A percentile compares a stretch with the other conserved stretches of the same genome.
Evolutionary conservation across 2,888 invertebrate species (phyloP).

Genomic region (Gnatocerus cornutus): DNA sequence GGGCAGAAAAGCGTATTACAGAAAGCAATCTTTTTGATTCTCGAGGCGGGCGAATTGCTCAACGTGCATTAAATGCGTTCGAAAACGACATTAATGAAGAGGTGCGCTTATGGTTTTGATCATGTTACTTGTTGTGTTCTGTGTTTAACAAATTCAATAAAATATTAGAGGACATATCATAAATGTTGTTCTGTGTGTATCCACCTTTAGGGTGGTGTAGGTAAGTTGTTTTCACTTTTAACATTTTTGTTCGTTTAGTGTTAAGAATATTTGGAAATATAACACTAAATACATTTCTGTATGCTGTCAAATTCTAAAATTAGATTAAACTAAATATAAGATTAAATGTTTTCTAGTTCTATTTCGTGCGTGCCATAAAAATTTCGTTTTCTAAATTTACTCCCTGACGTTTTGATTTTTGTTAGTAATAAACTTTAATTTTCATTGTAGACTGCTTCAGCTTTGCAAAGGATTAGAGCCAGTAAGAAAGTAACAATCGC

Average conservation of each 20-base stretch:
- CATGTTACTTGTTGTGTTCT: conserved; percentile 3
- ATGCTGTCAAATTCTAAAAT: neutral
- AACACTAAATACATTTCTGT: neutral
- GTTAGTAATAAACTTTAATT: neutral
- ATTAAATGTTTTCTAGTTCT: neutral
- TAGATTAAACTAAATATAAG: conserved; percentile 1
- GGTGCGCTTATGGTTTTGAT: conserved; percentile 60
- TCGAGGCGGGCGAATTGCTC: conserved; percentile 74
- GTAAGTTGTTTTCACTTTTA: neutral
- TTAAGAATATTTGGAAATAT: no score
- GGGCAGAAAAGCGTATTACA: conserved; percentile 71
- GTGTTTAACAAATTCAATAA: conserved; percentile 24
- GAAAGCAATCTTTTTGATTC: conserved; percentile 79
- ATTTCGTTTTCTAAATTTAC: neutral
- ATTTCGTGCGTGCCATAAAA: neutral
- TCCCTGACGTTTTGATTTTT: neutral
- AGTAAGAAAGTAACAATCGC: conserved; percentile 76
- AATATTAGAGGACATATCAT: conserved; percentile 22
- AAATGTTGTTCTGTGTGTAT: neutral
- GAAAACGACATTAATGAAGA: conserved; percentile 72
- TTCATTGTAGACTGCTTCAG: conserved; percentile 75
- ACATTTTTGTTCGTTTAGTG: no score
- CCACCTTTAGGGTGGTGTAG: neutral
- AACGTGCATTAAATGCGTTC: conserved; percentile 68
- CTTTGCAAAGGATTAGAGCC: conserved; percentile 76